Base-by-base conservation (phyloP, 2,888 invertebrate species). In the Drosophila lutescens region DNA sequence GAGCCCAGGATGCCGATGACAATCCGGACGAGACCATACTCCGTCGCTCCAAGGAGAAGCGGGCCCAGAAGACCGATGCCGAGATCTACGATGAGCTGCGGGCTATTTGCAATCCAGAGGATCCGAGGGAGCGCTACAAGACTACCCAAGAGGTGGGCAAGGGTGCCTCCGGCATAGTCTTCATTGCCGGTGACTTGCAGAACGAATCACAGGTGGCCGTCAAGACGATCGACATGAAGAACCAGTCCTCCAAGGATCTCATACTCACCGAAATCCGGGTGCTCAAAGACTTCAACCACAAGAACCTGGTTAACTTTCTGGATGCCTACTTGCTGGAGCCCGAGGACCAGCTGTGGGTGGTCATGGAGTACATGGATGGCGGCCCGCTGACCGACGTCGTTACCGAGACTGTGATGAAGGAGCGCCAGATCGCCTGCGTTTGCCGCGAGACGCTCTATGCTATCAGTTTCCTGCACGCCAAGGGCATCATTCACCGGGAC, bases 351-450 rank as follows among this genome's bases (percentile, higher is more conserved):
- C 93, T 99, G 7, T 99, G 98, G 98, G 99, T 98, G 0, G 95
- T 98, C 1, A 98, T 99, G 98, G 99, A 99, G 92, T 94, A 98
- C 60, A 93, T 99, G 68, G 97, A 98, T 82, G 98, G 99, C 7
- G 99, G 99, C 0, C 97, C 98, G 9, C 93, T 99, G 50, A 99
- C 99, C 0, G 98, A 99, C 90, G 98, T 99, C 0, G 99, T 99
- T 40, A 98, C 98, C 1, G 98, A 99, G 92, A 98, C 98, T 0
- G 95, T 98, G 8, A 97, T 99, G 97, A 97, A 98, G 86, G 98
- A 99, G 91, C 96, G 96, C 0, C 99, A 99, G 91, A 99, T 99
- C 59, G 98, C 99, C 0, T 97, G 98, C 3, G 98, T 99, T 7
- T 97, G 98, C 87, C 94, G 95, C 26, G 98, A 99, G 92, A 96